A percentile compares a stretch with the other conserved stretches of the same genome.
Evolutionary conservation across 2,797 vertebrate genomes (phyloP).

Genomic region (Synanceia verrucosa): DNA sequence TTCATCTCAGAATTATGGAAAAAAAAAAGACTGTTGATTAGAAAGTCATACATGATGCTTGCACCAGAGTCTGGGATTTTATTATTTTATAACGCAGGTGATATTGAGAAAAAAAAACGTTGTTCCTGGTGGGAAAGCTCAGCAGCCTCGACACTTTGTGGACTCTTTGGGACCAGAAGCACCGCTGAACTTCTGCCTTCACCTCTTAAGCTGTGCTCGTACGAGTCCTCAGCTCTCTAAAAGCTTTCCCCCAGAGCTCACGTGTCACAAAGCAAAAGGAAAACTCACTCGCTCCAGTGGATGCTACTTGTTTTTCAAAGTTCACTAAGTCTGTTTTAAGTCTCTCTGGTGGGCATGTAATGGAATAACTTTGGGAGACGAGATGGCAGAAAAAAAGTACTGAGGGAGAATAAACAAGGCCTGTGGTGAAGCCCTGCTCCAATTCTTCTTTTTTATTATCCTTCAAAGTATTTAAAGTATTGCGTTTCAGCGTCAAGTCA

Average conservation of each 20-base stretch:
- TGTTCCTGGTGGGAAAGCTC: constrained; percentile 12
- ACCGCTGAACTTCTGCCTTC: constrained; percentile 58
- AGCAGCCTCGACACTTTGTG: constrained; percentile 47
- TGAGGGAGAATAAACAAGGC: constrained; percentile 47
- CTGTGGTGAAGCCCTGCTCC: constrained; percentile 48
- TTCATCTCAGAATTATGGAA: background rate
- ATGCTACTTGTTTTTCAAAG: constrained; percentile 21
- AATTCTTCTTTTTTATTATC: constrained; percentile 54
- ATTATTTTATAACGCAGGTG: constrained; percentile 13
- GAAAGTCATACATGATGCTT: background rate
- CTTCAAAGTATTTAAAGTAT: constrained; percentile 42
- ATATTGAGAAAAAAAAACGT: background rate
- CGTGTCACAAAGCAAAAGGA: constrained; percentile 2
- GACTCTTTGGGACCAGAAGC: constrained; percentile 63
- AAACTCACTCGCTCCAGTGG: background rate
- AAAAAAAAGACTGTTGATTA: background rate
- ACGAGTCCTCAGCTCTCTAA: constrained; percentile 27
- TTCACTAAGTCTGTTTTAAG: constrained; percentile 43
- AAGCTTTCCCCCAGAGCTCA: constrained; percentile 26
- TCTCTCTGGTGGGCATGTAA: constrained; percentile 34
- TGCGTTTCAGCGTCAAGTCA: constrained; percentile 38
- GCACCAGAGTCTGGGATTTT: no score
- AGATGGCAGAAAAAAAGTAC: constrained; percentile 45
- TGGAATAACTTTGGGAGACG: constrained; percentile 41
- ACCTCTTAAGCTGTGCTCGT: constrained; percentile 52